Conservation (phyloP, 37 sponge, comb jelly and placozoan genomes). For the Beroe forskalii region DNA sequence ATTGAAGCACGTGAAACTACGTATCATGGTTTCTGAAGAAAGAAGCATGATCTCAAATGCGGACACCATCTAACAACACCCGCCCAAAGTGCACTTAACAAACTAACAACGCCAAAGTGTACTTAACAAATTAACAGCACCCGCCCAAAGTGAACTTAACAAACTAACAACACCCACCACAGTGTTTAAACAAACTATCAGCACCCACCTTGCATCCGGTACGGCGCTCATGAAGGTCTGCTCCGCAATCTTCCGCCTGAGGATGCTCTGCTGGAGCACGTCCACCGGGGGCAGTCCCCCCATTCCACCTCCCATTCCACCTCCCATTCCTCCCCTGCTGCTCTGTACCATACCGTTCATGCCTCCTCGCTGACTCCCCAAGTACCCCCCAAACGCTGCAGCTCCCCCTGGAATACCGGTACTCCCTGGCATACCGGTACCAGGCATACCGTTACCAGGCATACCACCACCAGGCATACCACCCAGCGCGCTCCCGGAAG, state of each 20-base stretch:
- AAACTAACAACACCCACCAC: no score
- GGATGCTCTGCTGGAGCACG: conserved; percentile 47
- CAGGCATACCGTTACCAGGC: not conserved
- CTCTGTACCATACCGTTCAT: not conserved
- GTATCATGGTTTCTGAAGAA: no score
- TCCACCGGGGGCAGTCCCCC: conserved; percentile 31
- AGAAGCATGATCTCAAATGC: no score
- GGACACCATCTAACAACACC: no score
- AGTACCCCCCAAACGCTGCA: not conserved
- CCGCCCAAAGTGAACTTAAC: no score
- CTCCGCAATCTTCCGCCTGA: conserved; percentile 44
- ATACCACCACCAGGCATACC: not conserved
- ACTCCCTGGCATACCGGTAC: not conserved
- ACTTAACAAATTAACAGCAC: no score
- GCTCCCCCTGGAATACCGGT: no score
- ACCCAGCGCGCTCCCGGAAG: not conserved
- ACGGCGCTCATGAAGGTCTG: conserved; percentile 33
- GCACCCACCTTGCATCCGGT: not conserved
- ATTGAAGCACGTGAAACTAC: no score
- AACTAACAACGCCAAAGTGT: no score
- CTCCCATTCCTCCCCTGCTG: not conserved
- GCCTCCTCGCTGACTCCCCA: not conserved
- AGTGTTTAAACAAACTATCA: no score
- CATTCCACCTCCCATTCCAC: conserved; percentile 5
- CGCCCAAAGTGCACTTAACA: no score